phyloP scores from a whole-genome alignment of 2,797 vertebrate species.

The Caiman crocodilus region DNA sequence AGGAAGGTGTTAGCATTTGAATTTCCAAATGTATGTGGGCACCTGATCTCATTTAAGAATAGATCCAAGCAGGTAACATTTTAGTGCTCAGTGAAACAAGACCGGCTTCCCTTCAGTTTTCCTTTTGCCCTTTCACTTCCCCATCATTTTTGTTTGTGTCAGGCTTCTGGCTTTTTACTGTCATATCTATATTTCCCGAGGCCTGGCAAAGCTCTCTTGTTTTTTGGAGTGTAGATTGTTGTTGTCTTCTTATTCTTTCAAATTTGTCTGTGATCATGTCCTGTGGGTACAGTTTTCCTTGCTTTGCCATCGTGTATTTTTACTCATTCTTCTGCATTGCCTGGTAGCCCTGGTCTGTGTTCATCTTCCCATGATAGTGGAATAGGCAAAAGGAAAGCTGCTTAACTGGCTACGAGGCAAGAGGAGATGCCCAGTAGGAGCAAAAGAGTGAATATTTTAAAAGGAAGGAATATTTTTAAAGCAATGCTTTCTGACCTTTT shows the following conservation, averaged over 20 bases:
- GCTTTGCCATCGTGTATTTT: not conserved
- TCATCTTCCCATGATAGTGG: not conserved
- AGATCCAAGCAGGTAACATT: not conserved
- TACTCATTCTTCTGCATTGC: not conserved
- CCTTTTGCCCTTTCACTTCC: not conserved
- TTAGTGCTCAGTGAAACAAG: not conserved
- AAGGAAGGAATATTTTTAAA: conserved; percentile 50
- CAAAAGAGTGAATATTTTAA: conserved; percentile 39
- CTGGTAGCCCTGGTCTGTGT: not conserved
- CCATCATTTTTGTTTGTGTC: not conserved
- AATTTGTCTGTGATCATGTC: not conserved
- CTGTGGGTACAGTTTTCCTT: not conserved
- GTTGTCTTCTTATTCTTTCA: not conserved
- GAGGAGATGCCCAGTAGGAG: not conserved
- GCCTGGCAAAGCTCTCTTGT: not conserved
- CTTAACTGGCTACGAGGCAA: conserved; percentile 33
- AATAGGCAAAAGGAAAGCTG: not conserved
- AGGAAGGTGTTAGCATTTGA: not conserved
- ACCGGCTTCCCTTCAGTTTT: not conserved
- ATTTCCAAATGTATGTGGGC: not conserved
- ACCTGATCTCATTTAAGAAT: not conserved
- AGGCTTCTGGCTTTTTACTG: not conserved
- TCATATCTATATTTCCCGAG: not conserved
- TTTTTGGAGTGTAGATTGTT: not conserved
- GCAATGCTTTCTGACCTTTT: not conserved